Evolutionary conservation across 2,888 invertebrate species (phyloP).

Genomic region (Cynaeus angustus): DNA sequence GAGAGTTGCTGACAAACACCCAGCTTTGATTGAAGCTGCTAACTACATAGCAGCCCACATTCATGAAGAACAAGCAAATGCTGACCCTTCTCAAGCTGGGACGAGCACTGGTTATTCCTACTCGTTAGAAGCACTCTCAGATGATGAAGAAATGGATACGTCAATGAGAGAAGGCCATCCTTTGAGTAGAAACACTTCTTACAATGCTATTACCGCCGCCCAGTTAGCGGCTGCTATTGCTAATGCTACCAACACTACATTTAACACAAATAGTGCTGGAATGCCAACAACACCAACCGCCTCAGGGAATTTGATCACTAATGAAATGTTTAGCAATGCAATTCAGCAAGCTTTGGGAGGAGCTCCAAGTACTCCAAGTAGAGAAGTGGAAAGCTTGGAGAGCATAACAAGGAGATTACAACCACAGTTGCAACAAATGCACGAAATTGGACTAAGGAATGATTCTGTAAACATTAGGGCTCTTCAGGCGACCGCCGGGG

Average conservation of each 20-base stretch:
- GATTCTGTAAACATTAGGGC: slow-evolving; percentile 90
- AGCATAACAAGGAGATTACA: slow-evolving; percentile 69
- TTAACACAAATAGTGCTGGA: slow-evolving; percentile 62
- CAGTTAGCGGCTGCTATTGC: slow-evolving; percentile 84
- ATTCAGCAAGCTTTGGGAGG: slow-evolving; percentile 79
- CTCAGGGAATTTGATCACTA: slow-evolving; percentile 76
- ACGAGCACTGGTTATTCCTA: slow-evolving; percentile 72
- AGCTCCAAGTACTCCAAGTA: slow-evolving; percentile 45
- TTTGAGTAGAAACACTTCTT: slow-evolving; percentile 66
- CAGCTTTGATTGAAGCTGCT: slow-evolving; percentile 81
- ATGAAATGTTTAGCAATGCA: slow-evolving; percentile 87
- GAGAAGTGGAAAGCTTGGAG: slow-evolving; percentile 55
- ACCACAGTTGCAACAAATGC: slow-evolving; percentile 85
- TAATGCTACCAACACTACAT: slow-evolving; percentile 71
- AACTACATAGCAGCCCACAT: slow-evolving; percentile 78
- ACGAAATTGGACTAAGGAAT: slow-evolving; percentile 92
- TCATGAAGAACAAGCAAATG: slow-evolving; percentile 73
- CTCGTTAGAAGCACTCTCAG: slow-evolving; percentile 74
- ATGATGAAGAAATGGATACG: slow-evolving; percentile 75
- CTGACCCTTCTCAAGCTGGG: slow-evolving; percentile 74
- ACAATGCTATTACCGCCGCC: slow-evolving; percentile 79
- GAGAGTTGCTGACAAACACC: slow-evolving; percentile 80
- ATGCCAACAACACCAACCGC: slow-evolving; percentile 53
- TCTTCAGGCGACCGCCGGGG: slow-evolving; percentile 85
- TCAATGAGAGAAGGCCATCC: slow-evolving; percentile 66